Base-by-base conservation (phyloP, 2,113 vertebrate genomes). In the Chloebia gouldiae region DNA sequence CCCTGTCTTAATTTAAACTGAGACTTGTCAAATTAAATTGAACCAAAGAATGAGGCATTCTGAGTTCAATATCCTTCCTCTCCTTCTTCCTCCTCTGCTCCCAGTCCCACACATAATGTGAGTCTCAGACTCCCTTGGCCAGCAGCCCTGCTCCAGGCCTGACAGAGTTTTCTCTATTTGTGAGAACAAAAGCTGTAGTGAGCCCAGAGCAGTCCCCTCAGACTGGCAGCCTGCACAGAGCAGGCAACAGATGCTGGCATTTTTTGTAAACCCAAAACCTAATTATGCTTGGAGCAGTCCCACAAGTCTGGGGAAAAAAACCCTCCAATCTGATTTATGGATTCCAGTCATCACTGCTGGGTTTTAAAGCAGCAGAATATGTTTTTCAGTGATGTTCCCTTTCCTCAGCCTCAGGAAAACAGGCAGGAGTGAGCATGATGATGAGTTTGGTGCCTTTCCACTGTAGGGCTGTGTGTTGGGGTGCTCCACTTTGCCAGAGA, bases 251-350 rank as follows among this genome's bases (percentile, higher is more conserved):
- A 96, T 97, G 95, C 96, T 95, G 92, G 44, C 60, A 51, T 71
- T 95, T 95, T 96, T 92, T 96, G 93, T 90, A 96, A 97, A 93
- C 91, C 93, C 93, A 75, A 96, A 97, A 97, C 84, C 95, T 95
- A 92, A 97, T 97, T 97, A 97, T 91, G 65, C 88, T 94, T 78
- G 70, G 83, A 97, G 92, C 90, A 94, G 50, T 96, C 97, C 92
- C 94, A 60, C 65, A 86, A 84, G 95, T 82, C 70, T 93, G 45
- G 51, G 49, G 35, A 5, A 33, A 56, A 63, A 40, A 11, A 11
- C 0, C 6, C 10, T 83, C 40, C 59, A 47, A 60, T 45, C 57
- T 72, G 91, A 86, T 88, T 97, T 94, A 80, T 66, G 54, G 47
- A 94, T 97, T 96, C 78, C 63, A 92, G 39, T 72, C 81, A 49